These are phyloP conservation scores for Terebella lapidaria DNA, from an alignment of 2,888 invertebrate species.

Conservation along the genomic window DNA sequence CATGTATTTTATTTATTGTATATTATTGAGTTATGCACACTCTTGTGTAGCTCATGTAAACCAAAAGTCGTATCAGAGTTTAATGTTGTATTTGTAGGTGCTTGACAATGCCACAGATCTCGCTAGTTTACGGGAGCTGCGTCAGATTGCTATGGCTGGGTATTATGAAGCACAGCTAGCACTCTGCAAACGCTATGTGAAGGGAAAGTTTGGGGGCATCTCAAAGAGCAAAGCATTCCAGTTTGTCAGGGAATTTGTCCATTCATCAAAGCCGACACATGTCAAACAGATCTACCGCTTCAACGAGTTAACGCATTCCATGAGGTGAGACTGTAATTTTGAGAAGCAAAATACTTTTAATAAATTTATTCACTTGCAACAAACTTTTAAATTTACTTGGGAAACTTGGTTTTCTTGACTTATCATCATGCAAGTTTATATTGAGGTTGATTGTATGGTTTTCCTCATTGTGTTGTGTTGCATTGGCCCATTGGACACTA, in stretches of 20 bases:
- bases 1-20: background rate
- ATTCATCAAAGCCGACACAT: constrained; percentile 35
- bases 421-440: no score
- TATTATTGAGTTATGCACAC: background rate
- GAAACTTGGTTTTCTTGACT: no score
- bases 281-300: constrained; percentile 36
- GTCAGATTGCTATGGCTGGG: constrained; percentile 35
- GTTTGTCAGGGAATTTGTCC: constrained; percentile 37
- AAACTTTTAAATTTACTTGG: no score
- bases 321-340: no score
- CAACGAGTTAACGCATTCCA: constrained; percentile 40
- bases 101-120: constrained; percentile 33
- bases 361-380: no score
- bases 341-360: no score
- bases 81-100: constrained; percentile 20
- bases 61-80: no score
- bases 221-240: constrained; percentile 30
- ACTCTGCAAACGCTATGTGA: constrained; percentile 38
- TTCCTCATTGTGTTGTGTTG: no score
- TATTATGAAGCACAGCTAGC: constrained; percentile 35
- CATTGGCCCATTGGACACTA: no score
- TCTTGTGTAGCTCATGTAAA: background rate
- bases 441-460: no score
- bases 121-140: constrained; percentile 38
- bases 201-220: constrained; percentile 40